Evolutionary conservation across 2,888 invertebrate species (phyloP), one percentile per base, ranked within the genome.

Genomic region (Heteropelma amictum): DNA sequence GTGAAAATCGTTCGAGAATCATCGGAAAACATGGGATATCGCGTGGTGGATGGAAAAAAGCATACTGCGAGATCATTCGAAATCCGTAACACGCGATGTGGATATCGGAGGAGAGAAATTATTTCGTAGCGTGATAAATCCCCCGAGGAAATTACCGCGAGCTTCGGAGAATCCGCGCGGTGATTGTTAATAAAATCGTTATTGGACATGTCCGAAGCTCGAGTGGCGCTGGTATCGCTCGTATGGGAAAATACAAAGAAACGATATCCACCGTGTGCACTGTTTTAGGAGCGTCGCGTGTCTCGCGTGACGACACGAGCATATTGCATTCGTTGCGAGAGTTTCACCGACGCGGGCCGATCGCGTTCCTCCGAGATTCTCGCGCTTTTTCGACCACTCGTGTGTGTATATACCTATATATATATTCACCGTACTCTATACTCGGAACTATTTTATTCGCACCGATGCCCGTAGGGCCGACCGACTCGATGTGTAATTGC

Each of bases 101-200:
- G n/a, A n/a, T n/a, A n/a, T n/a, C 23, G 1, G 12, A 14, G 7
- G 14, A 38, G 19, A n/a, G n/a, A 38, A 63, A 38, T 51, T 38
- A 40, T 28, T 17, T 23, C 21, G 49, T 10, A 26, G 53, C 26
- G 60, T 38, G 45, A 54, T 72, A 54, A 28, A 45, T 54, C 45
- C 17, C 60, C 19, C 30, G 49, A 35, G 40, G 12, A 73, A 68
- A 73, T 61, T 73, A 40, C 40, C 30, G 30, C 21, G 60, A 45
- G 71, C 56, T 64, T 72, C 51, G 61, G 23, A 35, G 60, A 72
- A 72, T 61, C 35, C 53, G 33, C 19, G 19, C 49, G 23, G 40
- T 56, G 63, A 73, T 73, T 68, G 63, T 73, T 51, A 67, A 72
- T 56, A 49, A 73, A 63, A 68, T 68, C 14, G 38, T 63, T 68